Conservation (phyloP, 2,888 invertebrate species). For the Diarsia brunnea region DNA sequence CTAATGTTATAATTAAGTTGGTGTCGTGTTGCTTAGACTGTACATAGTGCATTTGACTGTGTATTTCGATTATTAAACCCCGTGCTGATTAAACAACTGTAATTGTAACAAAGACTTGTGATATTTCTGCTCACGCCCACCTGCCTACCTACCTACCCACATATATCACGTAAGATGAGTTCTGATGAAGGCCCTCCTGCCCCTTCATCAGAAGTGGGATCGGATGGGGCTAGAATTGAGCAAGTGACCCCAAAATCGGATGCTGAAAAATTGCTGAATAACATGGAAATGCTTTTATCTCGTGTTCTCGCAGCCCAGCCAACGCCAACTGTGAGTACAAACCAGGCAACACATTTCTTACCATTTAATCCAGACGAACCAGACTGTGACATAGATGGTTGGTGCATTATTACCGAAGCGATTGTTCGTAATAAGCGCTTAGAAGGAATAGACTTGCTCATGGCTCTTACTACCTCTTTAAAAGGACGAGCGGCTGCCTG, state of each 20-base stretch:
- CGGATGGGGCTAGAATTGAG: slow-evolving; percentile 23
- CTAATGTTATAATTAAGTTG: background rate
- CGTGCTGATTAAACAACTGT: no score
- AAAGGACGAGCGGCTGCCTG: slow-evolving; percentile 60
- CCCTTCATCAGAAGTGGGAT: background rate
- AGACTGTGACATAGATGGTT: background rate
- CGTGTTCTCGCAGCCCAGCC: no score
- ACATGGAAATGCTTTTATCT: no score
- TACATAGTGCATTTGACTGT: background rate
- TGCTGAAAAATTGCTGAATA: slow-evolving; percentile 16
- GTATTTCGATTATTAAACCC: background rate
- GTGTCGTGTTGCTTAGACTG: slow-evolving; percentile 2
- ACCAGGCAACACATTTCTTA: no score
- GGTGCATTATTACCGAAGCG: background rate
- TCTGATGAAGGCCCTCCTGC: no score
- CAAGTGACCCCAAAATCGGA: slow-evolving; percentile 24
- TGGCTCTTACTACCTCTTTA: slow-evolving; percentile 59
- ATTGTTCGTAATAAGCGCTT: slow-evolving; percentile 3
- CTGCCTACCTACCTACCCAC: no score
- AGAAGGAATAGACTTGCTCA: slow-evolving; percentile 35
- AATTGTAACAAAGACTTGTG: background rate
- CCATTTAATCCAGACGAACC: no score
- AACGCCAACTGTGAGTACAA: no score
- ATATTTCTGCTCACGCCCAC: no score
- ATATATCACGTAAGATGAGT: no score